A percentile compares a stretch with the other conserved stretches of the same genome.
Evolutionary conservation across 2,888 invertebrate genomes (phyloP).

Genomic region (Polyploca ridens): DNA sequence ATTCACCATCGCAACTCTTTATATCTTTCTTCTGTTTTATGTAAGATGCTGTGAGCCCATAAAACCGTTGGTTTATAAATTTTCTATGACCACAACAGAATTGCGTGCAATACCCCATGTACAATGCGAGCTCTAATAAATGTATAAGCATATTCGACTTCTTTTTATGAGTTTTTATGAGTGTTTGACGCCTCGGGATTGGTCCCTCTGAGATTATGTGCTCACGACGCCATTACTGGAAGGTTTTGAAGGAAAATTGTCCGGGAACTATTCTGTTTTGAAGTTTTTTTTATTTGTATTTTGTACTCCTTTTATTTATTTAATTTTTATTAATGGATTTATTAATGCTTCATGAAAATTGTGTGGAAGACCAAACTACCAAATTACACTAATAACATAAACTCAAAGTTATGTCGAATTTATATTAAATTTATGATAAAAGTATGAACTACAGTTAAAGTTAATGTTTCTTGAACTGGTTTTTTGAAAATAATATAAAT

Average conservation of each 20-base stretch:
- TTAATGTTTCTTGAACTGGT: too few relatives aligned
- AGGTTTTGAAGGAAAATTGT: not conserved
- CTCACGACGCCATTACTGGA: not conserved
- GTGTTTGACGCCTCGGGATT: slow-evolving; percentile 42
- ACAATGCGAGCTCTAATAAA: slow-evolving; percentile 52
- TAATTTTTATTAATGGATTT: too few relatives aligned
- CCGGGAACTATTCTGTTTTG: not conserved
- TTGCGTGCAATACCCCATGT: slow-evolving; percentile 32
- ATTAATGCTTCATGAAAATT: too few relatives aligned
- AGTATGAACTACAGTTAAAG: too few relatives aligned
- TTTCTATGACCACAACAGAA: slow-evolving; percentile 21
- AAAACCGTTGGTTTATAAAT: slow-evolving; percentile 11
- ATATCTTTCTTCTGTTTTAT: not conserved
- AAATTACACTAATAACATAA: too few relatives aligned
- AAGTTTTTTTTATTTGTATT: not conserved
- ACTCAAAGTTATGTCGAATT: too few relatives aligned
- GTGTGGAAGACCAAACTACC: too few relatives aligned
- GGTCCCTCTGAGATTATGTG: slow-evolving; percentile 10
- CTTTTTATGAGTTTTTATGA: slow-evolving; percentile 58
- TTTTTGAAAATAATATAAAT: too few relatives aligned
- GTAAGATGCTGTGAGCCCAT: not conserved
- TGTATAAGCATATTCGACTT: slow-evolving; percentile 56
- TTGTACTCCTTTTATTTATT: too few relatives aligned
- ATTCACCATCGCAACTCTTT: not conserved
- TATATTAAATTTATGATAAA: too few relatives aligned